phyloP scores from a whole-genome alignment of 1,140 invertebrate species.

The Rhynchophorus ferrugineus region DNA sequence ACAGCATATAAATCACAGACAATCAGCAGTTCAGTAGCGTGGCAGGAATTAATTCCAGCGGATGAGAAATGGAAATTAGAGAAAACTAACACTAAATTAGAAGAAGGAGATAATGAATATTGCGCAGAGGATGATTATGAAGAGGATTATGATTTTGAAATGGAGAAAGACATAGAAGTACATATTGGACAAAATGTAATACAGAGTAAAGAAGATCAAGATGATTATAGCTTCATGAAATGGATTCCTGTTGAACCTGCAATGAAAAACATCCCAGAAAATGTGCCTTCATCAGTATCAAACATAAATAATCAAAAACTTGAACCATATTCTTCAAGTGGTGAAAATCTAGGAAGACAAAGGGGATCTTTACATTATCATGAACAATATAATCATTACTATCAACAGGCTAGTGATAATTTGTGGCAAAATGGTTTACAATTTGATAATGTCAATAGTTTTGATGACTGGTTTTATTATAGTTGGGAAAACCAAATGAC shows the following conservation, averaged over 20 bases:
- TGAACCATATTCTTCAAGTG: slow-evolving; percentile 2
- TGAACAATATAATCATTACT: slow-evolving; percentile 25
- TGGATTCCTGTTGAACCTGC: slow-evolving; percentile 24
- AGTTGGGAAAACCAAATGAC: slow-evolving; percentile 32
- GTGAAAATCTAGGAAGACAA: too few relatives aligned
- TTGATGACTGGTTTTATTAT: slow-evolving; percentile 30
- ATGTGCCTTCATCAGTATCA: not conserved
- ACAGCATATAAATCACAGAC: slow-evolving; percentile 24
- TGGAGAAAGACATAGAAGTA: slow-evolving; percentile 21
- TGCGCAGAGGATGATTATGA: slow-evolving; percentile 15
- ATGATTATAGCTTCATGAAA: slow-evolving; percentile 21
- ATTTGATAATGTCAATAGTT: slow-evolving; percentile 29
- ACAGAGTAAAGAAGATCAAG: not conserved
- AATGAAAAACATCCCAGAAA: not conserved
- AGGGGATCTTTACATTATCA: slow-evolving; percentile 1
- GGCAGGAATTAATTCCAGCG: slow-evolving; percentile 9
- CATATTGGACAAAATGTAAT: slow-evolving; percentile 2
- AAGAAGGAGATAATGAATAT: slow-evolving; percentile 3
- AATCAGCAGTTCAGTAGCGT: not conserved
- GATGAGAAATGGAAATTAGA: slow-evolving; percentile 13
- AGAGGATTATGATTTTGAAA: slow-evolving; percentile 27
- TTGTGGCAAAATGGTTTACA: slow-evolving; percentile 27
- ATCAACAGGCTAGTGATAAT: slow-evolving; percentile 28
- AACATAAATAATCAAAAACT: not conserved
- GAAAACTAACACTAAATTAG: slow-evolving; percentile 2